Percentiles rank a stretch among this genome's conserved stretches.
Conservation (phyloP, 1,140 invertebrate genomes). For the Bathynomus jamesi region DNA sequence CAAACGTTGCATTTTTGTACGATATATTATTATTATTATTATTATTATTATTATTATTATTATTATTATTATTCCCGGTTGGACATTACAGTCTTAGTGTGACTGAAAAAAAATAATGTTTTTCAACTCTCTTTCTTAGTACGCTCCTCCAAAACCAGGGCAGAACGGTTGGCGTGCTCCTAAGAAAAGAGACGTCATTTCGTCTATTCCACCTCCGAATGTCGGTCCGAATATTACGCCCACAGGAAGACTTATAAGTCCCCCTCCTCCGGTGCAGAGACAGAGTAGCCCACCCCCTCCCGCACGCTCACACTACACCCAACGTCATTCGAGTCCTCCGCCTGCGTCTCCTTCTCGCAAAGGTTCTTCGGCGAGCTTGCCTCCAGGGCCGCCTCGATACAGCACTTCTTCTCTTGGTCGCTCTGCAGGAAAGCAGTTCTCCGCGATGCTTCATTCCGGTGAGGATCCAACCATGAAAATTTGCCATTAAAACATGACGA, state of each 20-base stretch:
- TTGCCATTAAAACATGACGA: too few species aligned
- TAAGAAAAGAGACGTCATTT: constrained; percentile 37
- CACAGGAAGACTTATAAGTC: constrained; percentile 3
- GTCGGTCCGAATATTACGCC: constrained; percentile 12
- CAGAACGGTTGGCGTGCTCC: constrained; percentile 33
- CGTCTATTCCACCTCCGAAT: constrained; percentile 35
- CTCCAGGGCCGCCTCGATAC: constrained; percentile 1
- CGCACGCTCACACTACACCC: constrained; percentile 4
- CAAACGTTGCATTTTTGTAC: too few species aligned
- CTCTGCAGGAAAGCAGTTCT: constrained; percentile 23
- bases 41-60: too few species aligned
- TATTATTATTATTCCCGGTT: too few species aligned
- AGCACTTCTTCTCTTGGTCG: constrained; percentile 28
- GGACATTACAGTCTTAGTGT: too few species aligned
- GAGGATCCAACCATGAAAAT: constrained; percentile 5
- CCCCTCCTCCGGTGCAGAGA: constrained; percentile 8
- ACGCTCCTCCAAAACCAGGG: constrained; percentile 30
- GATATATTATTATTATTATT: too few species aligned
- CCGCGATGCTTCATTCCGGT: constrained; percentile 27
- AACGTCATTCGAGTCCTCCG: constrained; percentile 22
- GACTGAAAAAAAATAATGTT: not conserved
- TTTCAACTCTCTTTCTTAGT: constrained; percentile 39
- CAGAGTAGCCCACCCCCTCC: constrained; percentile 17
- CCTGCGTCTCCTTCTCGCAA: constrained; percentile 4
- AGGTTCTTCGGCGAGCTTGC: constrained; percentile 4